These are phyloP conservation scores for Neomonachus schauinslandi DNA, from an alignment of 2,113 vertebrate species.

Conservation along the genomic window DNA sequence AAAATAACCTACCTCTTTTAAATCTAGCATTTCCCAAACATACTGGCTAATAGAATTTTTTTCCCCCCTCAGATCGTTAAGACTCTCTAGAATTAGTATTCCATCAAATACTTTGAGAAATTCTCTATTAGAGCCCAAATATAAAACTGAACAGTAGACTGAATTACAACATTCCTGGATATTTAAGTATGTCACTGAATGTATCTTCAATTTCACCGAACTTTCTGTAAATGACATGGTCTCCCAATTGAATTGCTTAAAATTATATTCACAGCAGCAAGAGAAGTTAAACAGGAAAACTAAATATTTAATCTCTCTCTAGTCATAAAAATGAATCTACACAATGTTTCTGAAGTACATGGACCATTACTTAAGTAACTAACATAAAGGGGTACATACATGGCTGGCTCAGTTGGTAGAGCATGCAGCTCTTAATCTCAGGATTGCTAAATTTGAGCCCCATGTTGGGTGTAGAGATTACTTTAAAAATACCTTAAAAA, in stretches of 20 bases:
- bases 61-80: neutral
- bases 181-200: neutral
- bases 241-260: neutral
- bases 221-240: neutral
- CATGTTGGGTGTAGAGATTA: neutral
- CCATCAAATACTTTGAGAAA: slow-evolving; percentile 7
- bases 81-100: neutral
- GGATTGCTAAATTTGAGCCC: neutral
- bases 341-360: neutral
- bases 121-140: neutral
- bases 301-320: neutral
- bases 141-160: neutral
- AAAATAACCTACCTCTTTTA: slow-evolving; percentile 5
- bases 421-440: neutral
- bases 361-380: neutral
- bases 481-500: neutral
- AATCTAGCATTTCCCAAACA: neutral
- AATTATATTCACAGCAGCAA: neutral
- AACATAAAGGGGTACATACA: neutral
- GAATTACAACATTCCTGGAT: neutral
- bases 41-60: neutral
- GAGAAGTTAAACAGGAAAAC: slow-evolving; percentile 1
- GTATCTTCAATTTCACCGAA: neutral
- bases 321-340: neutral
- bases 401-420: neutral